A percentile compares a stretch with the other conserved stretches of the same genome.
Evolutionary conservation across 2,113 vertebrate species (phyloP).

Genomic region (Ceyx melanurus): DNA sequence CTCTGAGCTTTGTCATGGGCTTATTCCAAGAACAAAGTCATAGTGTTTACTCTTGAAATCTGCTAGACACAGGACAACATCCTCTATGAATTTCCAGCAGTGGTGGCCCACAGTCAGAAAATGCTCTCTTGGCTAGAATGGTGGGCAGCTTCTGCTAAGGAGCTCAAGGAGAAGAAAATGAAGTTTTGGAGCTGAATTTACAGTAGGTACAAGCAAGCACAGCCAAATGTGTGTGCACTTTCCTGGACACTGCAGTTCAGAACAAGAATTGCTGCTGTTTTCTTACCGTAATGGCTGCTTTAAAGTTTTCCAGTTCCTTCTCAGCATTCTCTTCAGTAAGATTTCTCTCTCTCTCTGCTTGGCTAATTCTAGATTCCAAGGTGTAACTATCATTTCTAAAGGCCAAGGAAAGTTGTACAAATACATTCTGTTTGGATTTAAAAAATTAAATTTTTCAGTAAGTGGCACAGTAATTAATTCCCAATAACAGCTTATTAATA

Average conservation of each 20-base stretch:
- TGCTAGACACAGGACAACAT: neutral
- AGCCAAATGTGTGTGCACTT: neutral
- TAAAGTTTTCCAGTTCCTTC: constrained; percentile 96
- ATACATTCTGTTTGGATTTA: constrained; percentile 87
- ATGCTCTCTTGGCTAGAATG: neutral
- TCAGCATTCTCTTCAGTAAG: constrained; percentile 94
- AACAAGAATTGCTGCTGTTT: neutral
- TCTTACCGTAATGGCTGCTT: constrained; percentile 88
- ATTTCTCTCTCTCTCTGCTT: constrained; percentile 93
- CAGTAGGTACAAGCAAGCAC: neutral
- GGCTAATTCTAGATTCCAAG: constrained; percentile 90
- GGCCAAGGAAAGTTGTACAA: constrained; percentile 97
- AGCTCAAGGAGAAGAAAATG: neutral
- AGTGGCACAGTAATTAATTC: neutral
- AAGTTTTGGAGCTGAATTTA: neutral
- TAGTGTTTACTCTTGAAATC: neutral
- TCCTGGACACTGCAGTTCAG: neutral
- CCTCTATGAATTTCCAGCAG: neutral
- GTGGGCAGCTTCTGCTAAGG: neutral
- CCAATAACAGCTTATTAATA: neutral
- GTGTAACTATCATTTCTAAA: constrained; percentile 99
- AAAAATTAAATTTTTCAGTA: neutral
- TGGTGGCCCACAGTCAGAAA: neutral
- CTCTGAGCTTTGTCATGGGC: neutral
- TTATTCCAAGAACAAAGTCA: neutral